Conservation (phyloP, 2,888 invertebrate species). For the Leptinotarsa haldemani region DNA sequence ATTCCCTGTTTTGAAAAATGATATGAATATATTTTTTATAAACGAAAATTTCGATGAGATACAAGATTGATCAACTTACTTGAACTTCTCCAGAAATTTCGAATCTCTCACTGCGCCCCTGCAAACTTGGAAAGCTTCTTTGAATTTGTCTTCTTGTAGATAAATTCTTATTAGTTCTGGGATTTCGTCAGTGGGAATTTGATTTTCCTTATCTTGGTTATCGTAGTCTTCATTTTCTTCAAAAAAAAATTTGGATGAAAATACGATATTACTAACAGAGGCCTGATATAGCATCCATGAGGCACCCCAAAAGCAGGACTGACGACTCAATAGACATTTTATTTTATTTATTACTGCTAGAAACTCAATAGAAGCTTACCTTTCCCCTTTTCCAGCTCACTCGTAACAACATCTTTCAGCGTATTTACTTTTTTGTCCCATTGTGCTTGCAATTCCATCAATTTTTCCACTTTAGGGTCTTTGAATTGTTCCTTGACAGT, state of each 20-base stretch:
- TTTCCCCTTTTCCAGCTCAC: slow-evolving; percentile 64
- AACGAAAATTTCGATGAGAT: no score
- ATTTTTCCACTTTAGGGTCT: slow-evolving; percentile 69
- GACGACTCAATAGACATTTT: no score
- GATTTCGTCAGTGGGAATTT: slow-evolving; percentile 39
- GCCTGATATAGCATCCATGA: not conserved
- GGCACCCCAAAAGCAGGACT: not conserved
- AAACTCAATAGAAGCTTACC: slow-evolving; percentile 29
- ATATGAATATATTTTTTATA: no score
- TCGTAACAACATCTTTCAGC: slow-evolving; percentile 67
- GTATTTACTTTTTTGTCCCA: slow-evolving; percentile 71
- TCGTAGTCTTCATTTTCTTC: slow-evolving; percentile 44
- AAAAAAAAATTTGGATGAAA: slow-evolving; percentile 11
- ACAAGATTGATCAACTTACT: slow-evolving; percentile 22
- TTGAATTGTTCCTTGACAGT: slow-evolving; percentile 69
- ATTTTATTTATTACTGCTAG: slow-evolving; percentile 2
- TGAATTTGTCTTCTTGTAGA: slow-evolving; percentile 67
- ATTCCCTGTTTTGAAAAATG: not conserved
- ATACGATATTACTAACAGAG: not conserved
- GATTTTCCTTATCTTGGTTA: slow-evolving; percentile 41
- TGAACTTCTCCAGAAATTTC: slow-evolving; percentile 29
- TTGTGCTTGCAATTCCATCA: slow-evolving; percentile 61
- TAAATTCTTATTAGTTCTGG: slow-evolving; percentile 53
- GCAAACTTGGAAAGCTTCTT: slow-evolving; percentile 66
- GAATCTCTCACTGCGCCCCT: slow-evolving; percentile 30